phyloP scores from a whole-genome alignment of 2,888 invertebrate genomes.

The Oscheius myriophilus region DNA sequence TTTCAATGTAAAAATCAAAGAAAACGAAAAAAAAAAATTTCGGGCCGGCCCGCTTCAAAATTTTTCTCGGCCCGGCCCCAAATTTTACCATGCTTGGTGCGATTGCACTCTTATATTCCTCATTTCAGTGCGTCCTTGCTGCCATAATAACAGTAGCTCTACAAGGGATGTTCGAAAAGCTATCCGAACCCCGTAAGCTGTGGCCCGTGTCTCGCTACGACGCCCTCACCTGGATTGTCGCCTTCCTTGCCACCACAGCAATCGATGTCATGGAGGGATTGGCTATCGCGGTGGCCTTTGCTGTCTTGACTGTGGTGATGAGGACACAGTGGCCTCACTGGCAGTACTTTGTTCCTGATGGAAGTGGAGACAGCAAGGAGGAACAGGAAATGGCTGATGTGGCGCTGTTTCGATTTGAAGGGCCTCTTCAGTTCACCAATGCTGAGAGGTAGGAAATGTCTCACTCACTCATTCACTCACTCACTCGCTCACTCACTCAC shows the following conservation, averaged over 20 bases:
- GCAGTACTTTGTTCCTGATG: conserved; percentile 11
- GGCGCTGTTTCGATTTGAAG: conserved; percentile 24
- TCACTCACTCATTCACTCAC: not conserved
- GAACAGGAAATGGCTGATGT: conserved; percentile 18
- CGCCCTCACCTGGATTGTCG: conserved; percentile 65
- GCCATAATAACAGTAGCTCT: conserved; percentile 72
- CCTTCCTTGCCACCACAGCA: conserved; percentile 64
- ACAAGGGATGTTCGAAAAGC: conserved; percentile 76
- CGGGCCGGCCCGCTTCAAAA: no score
- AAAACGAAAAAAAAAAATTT: no score
- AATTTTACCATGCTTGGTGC: no score
- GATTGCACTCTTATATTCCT: no score
- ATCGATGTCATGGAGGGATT: conserved; percentile 69
- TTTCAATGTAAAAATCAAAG: no score
- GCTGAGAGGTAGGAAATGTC: conserved; percentile 14
- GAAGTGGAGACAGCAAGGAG: conserved; percentile 1
- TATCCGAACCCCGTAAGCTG: conserved; percentile 78
- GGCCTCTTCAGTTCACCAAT: conserved; percentile 26
- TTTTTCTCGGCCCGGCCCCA: no score
- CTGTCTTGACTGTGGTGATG: conserved; percentile 69
- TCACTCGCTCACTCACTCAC: not conserved
- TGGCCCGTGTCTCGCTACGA: conserved; percentile 84
- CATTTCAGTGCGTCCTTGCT: conserved; percentile 68
- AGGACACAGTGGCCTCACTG: conserved; percentile 61
- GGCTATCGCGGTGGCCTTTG: conserved; percentile 64